Evolutionary conservation across 2,113 vertebrate species (phyloP), one percentile per base, ranked within the genome.

Genomic region (Heliornis fulica): DNA sequence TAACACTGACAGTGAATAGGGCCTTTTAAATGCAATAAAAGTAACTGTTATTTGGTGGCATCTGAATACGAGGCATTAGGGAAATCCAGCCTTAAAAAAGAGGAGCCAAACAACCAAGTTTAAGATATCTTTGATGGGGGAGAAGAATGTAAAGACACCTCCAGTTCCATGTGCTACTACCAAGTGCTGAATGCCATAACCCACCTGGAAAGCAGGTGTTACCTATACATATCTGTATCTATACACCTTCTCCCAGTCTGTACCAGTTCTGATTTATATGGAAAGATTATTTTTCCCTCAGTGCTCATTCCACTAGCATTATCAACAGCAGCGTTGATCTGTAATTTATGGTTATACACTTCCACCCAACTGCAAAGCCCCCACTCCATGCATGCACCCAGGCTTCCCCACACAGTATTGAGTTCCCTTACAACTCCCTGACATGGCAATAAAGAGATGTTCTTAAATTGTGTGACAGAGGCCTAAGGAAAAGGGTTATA

Each of bases 341-440:
- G 40, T 17, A 85, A 63, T 46, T 59, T n/a, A 57, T 72, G 70
- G 13, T 8, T 53, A 36, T 61, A 71, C 0, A 0, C 31, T 38
- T 78, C 78, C 38, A 38, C 18, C 20, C 34, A 38, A 3, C 43
- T 40, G 43, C 63, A 87, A 80, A 64, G 17, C 50, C 48, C 45
- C 12, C 4, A 0, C 43, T 68, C 61, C 0, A 0, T 15, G 14
- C 23, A 38, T 8, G 36, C 15, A 51, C 7, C 41, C 18, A 66
- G 15, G n/a, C 45, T 63, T 84, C 26, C 15, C 11, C 26, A 81
- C 51, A 31, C 6, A 20, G 59, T 40, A 72, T 16, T 22, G 76
- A 78, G 87, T 82, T n/a, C n/a, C n/a, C n/a, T n/a, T n/a, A n/a
- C n/a, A n/a, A n/a, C n/a, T n/a, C n/a, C n/a, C 63, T 45, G 45